A percentile compares a stretch with the other conserved stretches of the same genome.
Conservation (phyloP, 2,797 vertebrate species). For the Coregonus ussuriensis region DNA sequence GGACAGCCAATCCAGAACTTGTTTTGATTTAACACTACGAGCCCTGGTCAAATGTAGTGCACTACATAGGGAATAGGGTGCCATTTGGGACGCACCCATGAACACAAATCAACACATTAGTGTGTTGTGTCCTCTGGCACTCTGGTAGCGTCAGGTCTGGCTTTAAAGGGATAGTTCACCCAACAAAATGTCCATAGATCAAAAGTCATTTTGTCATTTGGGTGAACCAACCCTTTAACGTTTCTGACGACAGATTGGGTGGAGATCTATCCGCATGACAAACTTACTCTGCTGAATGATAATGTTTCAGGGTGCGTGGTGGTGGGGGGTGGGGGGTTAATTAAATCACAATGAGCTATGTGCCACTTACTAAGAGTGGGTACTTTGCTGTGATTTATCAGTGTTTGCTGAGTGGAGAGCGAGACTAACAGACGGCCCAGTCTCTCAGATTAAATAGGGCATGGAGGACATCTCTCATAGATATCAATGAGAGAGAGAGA, state of each 20-base stretch:
- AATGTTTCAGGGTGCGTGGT: constrained; percentile 49
- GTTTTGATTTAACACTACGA: too few species aligned
- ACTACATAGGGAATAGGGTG: not conserved
- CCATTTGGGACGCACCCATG: not conserved
- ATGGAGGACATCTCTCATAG: constrained; percentile 67
- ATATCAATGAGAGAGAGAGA: constrained; percentile 54
- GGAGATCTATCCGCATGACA: constrained; percentile 49
- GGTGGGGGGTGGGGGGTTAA: constrained; percentile 43
- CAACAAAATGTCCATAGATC: too few species aligned
- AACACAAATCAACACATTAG: not conserved
- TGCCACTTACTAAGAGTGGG: constrained; percentile 75
- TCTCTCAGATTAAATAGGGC: constrained; percentile 68
- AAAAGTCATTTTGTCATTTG: too few species aligned
- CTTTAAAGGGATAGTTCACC: too few species aligned
- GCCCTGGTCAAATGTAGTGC: not conserved
- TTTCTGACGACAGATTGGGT: constrained; percentile 15
- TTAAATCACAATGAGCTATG: constrained; percentile 78
- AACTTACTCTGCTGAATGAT: constrained; percentile 62
- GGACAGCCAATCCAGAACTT: not conserved
- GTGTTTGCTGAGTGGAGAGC: constrained; percentile 74
- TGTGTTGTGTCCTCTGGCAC: constrained; percentile 46
- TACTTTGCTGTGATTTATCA: constrained; percentile 79
- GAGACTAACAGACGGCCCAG: constrained; percentile 69
- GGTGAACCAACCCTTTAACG: too few species aligned
- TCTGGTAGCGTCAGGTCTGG: constrained; percentile 13